phyloP scores from a whole-genome alignment of 2,888 invertebrate genomes.

The Trimorus sp. region DNA sequence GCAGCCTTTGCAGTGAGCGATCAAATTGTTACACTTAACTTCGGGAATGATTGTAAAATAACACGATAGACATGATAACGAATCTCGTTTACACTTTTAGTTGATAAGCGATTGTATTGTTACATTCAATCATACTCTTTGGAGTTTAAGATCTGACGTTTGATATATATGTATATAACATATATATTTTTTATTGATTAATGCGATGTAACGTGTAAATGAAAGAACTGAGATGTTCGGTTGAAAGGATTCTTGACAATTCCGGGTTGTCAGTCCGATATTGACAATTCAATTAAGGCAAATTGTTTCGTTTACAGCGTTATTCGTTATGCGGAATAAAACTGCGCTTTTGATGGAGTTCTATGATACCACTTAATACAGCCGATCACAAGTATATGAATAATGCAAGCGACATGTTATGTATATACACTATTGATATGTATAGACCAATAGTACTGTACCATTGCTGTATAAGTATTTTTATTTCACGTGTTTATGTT shows the following conservation, averaged over 20 bases:
- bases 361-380: constrained; percentile 29
- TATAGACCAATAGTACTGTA: constrained; percentile 14
- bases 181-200: constrained; percentile 43
- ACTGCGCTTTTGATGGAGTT: constrained; percentile 35
- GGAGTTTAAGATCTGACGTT: constrained; percentile 38
- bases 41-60: constrained; percentile 12
- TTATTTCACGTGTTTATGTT: constrained; percentile 24
- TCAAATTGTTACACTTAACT: constrained; percentile 20
- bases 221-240: constrained; percentile 31
- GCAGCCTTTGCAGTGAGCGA: constrained; percentile 9
- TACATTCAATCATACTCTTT: constrained; percentile 16
- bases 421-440: constrained; percentile 36
- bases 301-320: constrained; percentile 26
- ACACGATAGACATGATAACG: not conserved
- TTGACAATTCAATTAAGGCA: constrained; percentile 13
- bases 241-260: constrained; percentile 7
- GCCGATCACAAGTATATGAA: constrained; percentile 19
- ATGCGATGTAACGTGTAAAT: constrained; percentile 24
- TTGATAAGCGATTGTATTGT: constrained; percentile 36
- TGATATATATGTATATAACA: constrained; percentile 40
- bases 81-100: constrained; percentile 23
- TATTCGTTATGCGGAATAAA: constrained; percentile 34
- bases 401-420: constrained; percentile 23
- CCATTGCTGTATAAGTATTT: constrained; percentile 16
- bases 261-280: not conserved